Percentiles rank a stretch among this genome's conserved stretches.
Conservation (phyloP, 2,888 invertebrate species). For the Branchellion lobata region DNA sequence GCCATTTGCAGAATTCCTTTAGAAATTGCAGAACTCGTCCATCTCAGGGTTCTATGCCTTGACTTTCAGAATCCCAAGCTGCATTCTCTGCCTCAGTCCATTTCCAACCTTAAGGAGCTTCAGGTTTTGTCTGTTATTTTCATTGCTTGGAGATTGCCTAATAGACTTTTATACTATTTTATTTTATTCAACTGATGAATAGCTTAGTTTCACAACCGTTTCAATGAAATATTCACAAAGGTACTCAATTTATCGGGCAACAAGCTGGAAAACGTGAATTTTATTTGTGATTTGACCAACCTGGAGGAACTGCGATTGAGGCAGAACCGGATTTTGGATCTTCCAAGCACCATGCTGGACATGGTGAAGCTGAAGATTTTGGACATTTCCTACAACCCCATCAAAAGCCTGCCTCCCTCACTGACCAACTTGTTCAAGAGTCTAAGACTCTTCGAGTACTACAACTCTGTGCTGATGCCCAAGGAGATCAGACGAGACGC, state of each 20-base stretch:
- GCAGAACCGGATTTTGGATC: conserved; percentile 23
- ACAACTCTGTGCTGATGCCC: conserved; percentile 8
- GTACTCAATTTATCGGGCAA: conserved; percentile 37
- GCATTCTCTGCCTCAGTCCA: conserved; percentile 8
- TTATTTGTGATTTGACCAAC: conserved; percentile 23
- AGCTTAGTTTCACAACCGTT: too few species aligned
- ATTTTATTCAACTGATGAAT: too few species aligned
- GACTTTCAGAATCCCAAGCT: conserved; percentile 39
- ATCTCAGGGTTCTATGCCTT: conserved; percentile 35
- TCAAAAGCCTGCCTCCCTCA: conserved; percentile 28
- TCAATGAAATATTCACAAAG: too few species aligned
- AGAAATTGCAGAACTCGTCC: background rate
- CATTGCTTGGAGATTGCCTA: too few species aligned
- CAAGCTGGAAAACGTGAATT: conserved; percentile 33
- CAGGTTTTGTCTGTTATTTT: conserved; percentile 10
- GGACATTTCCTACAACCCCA: conserved; percentile 40
- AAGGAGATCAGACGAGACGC: background rate
- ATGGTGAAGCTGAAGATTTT: conserved; percentile 19
- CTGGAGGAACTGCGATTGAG: conserved; percentile 31
- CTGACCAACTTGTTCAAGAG: conserved; percentile 3
- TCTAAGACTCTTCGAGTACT: conserved; percentile 40
- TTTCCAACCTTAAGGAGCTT: conserved; percentile 26
- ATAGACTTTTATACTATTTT: too few species aligned
- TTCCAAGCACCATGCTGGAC: conserved; percentile 14
- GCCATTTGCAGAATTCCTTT: conserved; percentile 7